Evolutionary conservation across 2,888 invertebrate species (phyloP), one percentile per base, ranked within the genome.

Genomic region (Lochmaea crataegi): DNA sequence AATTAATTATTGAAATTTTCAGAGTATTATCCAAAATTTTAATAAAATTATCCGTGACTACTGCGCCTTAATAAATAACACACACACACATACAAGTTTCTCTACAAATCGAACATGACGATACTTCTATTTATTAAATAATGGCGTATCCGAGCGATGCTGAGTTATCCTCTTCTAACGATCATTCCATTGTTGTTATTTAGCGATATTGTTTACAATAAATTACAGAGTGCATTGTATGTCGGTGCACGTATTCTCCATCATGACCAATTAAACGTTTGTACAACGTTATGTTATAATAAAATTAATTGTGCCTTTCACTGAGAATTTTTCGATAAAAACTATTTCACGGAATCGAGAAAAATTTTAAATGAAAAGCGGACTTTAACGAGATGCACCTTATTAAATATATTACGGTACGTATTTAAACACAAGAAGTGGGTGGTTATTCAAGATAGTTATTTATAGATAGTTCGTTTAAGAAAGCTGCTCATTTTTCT

Each of bases 261-360:
- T 82, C 85, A 84, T 84, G 85, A 83, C 84, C 86, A 86, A 86
- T 86, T 86, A 86, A 85, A 84, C 82, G 82, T 82, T 83, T 80
- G 80, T 81, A 83, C 82, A 83, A 84, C 83, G 84, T 84, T 80
- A 82, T 82, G 81, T 81, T 84, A 83, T 85, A 85, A 85, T 84
- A 84, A 85, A 85, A 85, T 86, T 85, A 85, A 85, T 84, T 82
- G 84, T 80, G 80, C 84, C 84, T 85, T 85, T 85, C 85, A 83
- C 82, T 81, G 77, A 77, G 45, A 66, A 79, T 80, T 81, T 32
- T 82, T 80, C 32, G n/a, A 42, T 73, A 48, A 71, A 73, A 71
- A 68, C 56, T 73, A 45, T 67, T 42, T 16, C 45, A 65, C n/a
- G n/a, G 12, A 58, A 4, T 58, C 12, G 16, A 53, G 16, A 53